phyloP scores from a whole-genome alignment of 2,888 invertebrate genomes.

The Leptura quadrifasciata region DNA sequence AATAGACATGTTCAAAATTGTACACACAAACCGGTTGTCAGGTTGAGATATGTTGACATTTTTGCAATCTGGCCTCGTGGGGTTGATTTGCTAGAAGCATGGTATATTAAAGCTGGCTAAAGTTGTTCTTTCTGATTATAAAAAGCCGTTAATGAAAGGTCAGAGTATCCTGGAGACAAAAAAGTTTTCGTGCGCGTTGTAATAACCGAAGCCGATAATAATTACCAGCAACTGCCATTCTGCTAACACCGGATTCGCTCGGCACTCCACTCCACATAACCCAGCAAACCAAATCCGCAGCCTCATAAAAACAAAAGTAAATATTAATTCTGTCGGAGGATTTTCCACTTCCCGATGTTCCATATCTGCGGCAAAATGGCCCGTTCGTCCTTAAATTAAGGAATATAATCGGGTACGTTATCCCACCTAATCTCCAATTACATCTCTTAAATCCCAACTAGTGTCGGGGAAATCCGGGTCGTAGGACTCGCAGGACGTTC shows the following conservation, averaged over 20 bases:
- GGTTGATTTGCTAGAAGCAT: too few relatives aligned
- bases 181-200: background rate
- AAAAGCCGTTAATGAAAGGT: background rate
- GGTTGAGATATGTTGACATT: too few relatives aligned
- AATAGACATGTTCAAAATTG: too few relatives aligned
- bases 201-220: constrained; percentile 26
- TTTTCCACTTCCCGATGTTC: constrained; percentile 42
- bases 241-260: constrained; percentile 3
- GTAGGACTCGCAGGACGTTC: constrained; percentile 55
- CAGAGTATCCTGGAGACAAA: background rate
- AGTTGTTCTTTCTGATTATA: background rate
- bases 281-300: constrained; percentile 40
- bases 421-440: constrained; percentile 67
- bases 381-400: constrained; percentile 59
- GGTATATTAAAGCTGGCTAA: too few relatives aligned
- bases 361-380: constrained; percentile 53
- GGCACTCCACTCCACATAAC: constrained; percentile 32
- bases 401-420: constrained; percentile 65
- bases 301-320: constrained; percentile 60
- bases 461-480: constrained; percentile 51
- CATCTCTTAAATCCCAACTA: constrained; percentile 63
- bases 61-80: too few relatives aligned
- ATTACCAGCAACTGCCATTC: constrained; percentile 22
- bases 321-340: constrained; percentile 59
- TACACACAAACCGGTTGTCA: too few relatives aligned